These are phyloP conservation scores for Ispidina lecontei DNA, from an alignment of 2,797 vertebrate species.

Conservation along the genomic window DNA sequence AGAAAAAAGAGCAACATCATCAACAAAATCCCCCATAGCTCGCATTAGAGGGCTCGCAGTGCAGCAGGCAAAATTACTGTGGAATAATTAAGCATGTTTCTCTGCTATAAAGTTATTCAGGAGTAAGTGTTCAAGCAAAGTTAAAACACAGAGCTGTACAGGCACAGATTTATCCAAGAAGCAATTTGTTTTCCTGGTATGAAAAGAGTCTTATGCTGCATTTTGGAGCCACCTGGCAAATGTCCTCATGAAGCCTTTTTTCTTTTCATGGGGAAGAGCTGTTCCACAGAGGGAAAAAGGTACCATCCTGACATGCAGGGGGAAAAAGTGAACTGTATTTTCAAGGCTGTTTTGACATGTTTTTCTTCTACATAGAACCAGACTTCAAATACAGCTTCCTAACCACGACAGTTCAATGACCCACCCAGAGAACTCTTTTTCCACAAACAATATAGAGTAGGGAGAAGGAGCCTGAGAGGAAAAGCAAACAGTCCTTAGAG, in stretches of 20 bases:
- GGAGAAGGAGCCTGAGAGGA: conserved; percentile 64
- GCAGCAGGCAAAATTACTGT: conserved; percentile 33
- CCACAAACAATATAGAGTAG: conserved; percentile 62
- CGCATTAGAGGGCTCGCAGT: conserved; percentile 41
- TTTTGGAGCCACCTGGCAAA: conserved; percentile 7
- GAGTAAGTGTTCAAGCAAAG: background rate
- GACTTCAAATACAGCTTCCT: conserved; percentile 68
- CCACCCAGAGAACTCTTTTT: conserved; percentile 67
- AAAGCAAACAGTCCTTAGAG: conserved; percentile 74
- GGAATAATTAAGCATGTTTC: conserved; percentile 51
- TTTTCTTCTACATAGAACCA: conserved; percentile 52
- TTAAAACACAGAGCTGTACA: background rate
- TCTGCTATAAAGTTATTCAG: conserved; percentile 7
- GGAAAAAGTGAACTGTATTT: conserved; percentile 2
- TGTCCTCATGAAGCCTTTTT: conserved; percentile 12
- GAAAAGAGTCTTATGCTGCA: background rate
- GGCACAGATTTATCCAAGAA: background rate
- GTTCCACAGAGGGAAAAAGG: conserved; percentile 19
- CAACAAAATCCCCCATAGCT: conserved; percentile 14
- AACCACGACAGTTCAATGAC: conserved; percentile 62
- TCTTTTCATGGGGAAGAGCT: conserved; percentile 30
- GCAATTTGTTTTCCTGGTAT: conserved; percentile 11
- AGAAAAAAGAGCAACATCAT: background rate
- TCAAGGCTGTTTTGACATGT: conserved; percentile 58
- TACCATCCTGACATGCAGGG: conserved; percentile 24